phyloP scores from a whole-genome alignment of 2,113 vertebrate genomes.

The Charadrius vociferus region DNA sequence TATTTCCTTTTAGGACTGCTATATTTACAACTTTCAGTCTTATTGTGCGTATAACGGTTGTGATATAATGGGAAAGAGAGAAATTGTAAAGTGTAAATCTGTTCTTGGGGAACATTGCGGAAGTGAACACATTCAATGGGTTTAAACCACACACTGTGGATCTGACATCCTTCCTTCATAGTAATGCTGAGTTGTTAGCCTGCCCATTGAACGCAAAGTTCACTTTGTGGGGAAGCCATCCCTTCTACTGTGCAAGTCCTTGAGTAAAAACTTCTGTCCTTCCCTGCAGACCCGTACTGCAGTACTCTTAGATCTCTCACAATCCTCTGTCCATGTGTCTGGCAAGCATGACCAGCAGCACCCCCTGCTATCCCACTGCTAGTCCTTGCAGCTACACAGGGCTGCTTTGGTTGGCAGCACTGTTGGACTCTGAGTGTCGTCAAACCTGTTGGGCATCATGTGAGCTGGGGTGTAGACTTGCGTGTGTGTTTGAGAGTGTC shows the following conservation, averaged over 20 bases:
- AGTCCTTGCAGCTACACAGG: accelerated
- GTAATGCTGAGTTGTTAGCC: neutral
- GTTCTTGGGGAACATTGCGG: neutral
- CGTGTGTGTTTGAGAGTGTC: neutral
- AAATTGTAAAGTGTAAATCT: neutral
- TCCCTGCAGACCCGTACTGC: neutral
- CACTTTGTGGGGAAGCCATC: neutral
- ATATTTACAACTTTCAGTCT: neutral
- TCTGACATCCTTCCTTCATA: neutral
- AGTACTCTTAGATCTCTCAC: neutral
- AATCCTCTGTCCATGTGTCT: accelerated
- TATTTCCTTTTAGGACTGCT: neutral
- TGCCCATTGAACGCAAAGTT: neutral
- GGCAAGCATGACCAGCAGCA: neutral
- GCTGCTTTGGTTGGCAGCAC: neutral
- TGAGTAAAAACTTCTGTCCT: neutral
- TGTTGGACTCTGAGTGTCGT: neutral
- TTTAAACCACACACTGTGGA: neutral
- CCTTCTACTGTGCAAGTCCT: neutral
- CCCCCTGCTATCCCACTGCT: neutral
- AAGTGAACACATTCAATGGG: neutral
- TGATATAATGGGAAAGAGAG: neutral
- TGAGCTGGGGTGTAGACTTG: neutral
- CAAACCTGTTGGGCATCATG: neutral
- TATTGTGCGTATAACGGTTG: neutral